A percentile compares a stretch with the other conserved stretches of the same genome.
Conservation (phyloP, 2,797 vertebrate genomes). For the Spinus pinus region DNA sequence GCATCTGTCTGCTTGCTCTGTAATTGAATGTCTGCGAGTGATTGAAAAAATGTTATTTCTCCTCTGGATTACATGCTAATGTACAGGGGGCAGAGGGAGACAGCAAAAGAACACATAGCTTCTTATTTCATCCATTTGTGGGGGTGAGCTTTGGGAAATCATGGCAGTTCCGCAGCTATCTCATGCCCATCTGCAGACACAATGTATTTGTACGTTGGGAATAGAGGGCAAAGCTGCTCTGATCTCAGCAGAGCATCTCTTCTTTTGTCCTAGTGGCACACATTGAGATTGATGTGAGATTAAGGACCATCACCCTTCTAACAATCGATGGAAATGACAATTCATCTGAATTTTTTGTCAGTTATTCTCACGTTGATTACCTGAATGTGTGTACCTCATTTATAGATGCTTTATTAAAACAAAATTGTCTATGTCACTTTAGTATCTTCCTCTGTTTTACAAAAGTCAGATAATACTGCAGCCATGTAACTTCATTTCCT, state of each 20-base stretch:
- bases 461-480: constrained; percentile 35
- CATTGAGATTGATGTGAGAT: constrained; percentile 99
- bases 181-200: constrained; percentile 86
- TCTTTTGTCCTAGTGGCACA: constrained; percentile 94
- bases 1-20: constrained; percentile 85
- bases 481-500: constrained; percentile 24
- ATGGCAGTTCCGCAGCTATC: constrained; percentile 79
- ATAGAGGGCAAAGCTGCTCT: constrained; percentile 83
- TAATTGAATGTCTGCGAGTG: constrained; percentile 90
- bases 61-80: constrained; percentile 90
- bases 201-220: constrained; percentile 84
- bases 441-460: constrained; percentile 32
- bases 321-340: constrained; percentile 88
- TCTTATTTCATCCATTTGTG: constrained; percentile 86
- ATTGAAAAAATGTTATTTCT: constrained; percentile 90
- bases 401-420: constrained; percentile 80
- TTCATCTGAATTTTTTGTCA: constrained; percentile 86
- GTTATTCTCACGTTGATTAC: constrained; percentile 82
- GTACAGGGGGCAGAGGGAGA: constrained; percentile 81
- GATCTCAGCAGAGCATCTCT: constrained; percentile 84
- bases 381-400: constrained; percentile 76
- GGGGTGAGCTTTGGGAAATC: constrained; percentile 90
- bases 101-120: constrained; percentile 84
- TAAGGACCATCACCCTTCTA: constrained; percentile 84
- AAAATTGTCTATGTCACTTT: constrained; percentile 66